Base-by-base conservation (phyloP, 2,797 vertebrate genomes). In the Coccyzus lansbergi region DNA sequence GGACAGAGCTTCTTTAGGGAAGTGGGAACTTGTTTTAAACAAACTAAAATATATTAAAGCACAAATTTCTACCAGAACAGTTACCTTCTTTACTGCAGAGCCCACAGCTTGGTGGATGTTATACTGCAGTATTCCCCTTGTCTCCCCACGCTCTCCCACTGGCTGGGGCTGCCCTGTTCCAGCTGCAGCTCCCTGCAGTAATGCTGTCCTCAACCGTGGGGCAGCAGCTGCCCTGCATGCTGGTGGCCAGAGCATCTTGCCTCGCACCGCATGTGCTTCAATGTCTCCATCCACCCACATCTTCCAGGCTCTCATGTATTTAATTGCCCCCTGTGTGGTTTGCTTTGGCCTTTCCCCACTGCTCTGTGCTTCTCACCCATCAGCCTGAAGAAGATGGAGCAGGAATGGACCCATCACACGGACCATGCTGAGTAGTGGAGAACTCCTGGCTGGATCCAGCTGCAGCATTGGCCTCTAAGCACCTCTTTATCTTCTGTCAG, bases 51-150 rank as follows among this genome's bases (percentile, higher is more conserved):
- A 95, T 97, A 97, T 97, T 97, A 98, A 98, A 98, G 98, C 98
- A 98, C 98, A 98, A 98, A 96, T 98, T 98, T 98, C 96, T 98
- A 98, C 96, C 84, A 65, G 88, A 98, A 97, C 97, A 97, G 94
- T 97, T 97, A 98, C 96, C 96, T 97, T 97, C 97, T 97, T 98
- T 97, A 95, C 97, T 96, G 92, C 83, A 79, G 97, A 98, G 92
- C 93, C 87, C 80, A 86, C 94, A 65, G 82, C 86, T 78, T 90
- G 81, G 94, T 87, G 93, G 94, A 95, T 65, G 80, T 55, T n/a
- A 34, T n/a, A 74, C 80, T 20, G 53, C 95, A 95, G 95, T 56
- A 34, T 34, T 89, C 69, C 88, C 82, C 84, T 79, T 78, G 84
- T 88, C 77, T 83, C 62, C 88, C 82, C 83, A 52, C 67, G 87